Conservation (phyloP, 1,140 invertebrate genomes). For the Hylaeus volcanicus region DNA sequence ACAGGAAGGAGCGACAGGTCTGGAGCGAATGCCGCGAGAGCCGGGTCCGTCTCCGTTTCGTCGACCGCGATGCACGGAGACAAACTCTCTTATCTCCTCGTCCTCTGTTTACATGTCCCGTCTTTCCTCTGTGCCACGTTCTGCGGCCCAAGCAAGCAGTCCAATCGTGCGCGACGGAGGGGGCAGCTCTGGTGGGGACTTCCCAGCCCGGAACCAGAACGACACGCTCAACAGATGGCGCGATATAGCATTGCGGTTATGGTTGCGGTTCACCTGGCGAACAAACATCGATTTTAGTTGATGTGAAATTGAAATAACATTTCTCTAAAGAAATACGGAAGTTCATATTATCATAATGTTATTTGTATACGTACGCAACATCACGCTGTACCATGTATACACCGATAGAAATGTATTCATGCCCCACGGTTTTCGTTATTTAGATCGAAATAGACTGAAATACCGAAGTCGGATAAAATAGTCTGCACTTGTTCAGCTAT, state of each 20-base stretch:
- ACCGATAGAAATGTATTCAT: no score
- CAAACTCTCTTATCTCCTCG: slow-evolving; percentile 47
- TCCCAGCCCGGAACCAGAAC: slow-evolving; percentile 20
- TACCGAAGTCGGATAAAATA: no score
- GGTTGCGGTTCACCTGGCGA: neutral
- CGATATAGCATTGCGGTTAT: neutral
- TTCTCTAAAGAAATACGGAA: no score
- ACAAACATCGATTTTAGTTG: neutral
- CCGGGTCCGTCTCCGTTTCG: slow-evolving; percentile 24
- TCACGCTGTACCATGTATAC: no score
- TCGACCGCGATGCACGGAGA: slow-evolving; percentile 5
- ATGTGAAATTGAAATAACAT: no score
- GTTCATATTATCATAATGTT: no score
- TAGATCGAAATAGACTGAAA: no score
- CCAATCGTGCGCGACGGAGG: slow-evolving; percentile 33
- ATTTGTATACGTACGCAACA: no score
- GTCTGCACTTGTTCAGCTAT: no score
- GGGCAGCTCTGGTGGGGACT: slow-evolving; percentile 41
- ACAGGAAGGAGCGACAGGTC: neutral
- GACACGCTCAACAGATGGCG: slow-evolving; percentile 40
- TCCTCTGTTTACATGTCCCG: slow-evolving; percentile 55
- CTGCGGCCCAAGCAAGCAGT: neutral
- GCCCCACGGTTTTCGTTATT: no score
- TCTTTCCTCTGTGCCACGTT: slow-evolving; percentile 18
- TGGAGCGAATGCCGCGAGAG: neutral